A percentile compares a stretch with the other conserved stretches of the same genome.
Conservation (phyloP, 1,140 invertebrate species). For the Pseudobourletiella spinata region DNA sequence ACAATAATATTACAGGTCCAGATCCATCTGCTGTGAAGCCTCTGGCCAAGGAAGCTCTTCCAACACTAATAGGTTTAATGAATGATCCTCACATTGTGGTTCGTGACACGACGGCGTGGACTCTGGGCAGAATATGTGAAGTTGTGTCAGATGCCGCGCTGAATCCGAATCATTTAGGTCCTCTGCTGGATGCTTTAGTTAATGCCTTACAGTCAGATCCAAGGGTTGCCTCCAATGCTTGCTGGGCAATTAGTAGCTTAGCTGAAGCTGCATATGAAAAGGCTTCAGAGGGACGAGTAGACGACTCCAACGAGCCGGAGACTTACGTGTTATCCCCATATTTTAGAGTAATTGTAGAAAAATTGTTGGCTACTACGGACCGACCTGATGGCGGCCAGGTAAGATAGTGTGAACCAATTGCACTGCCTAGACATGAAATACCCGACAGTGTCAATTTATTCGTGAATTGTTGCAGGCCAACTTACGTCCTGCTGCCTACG, state of each 20-base stretch:
- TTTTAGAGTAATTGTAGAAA: constrained; percentile 86
- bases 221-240: constrained; percentile 95
- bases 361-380: constrained; percentile 89
- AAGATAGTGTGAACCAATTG: too few species aligned
- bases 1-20: constrained; percentile 53
- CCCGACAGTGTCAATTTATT: too few species aligned
- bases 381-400: constrained; percentile 68
- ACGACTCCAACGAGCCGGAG: constrained; percentile 70
- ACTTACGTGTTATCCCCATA: constrained; percentile 89
- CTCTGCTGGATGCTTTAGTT: constrained; percentile 79
- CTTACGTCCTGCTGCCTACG: constrained; percentile 91
- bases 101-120: constrained; percentile 95
- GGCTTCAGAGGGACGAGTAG: constrained; percentile 50
- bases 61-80: constrained; percentile 86
- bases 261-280: constrained; percentile 91
- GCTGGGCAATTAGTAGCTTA: constrained; percentile 97
- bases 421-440: too few species aligned
- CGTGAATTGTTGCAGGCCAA: constrained; percentile 66
- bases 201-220: constrained; percentile 85
- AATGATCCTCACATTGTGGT: constrained; percentile 87
- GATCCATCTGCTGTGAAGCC: constrained; percentile 78
- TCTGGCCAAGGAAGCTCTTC: constrained; percentile 92
- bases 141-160: constrained; percentile 92
- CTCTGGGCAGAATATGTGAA: constrained; percentile 94
- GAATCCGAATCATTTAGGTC: constrained; percentile 68